These are phyloP conservation scores for Euura saliciscinereae DNA, from an alignment of 1,140 invertebrate species.

Conservation along the genomic window DNA sequence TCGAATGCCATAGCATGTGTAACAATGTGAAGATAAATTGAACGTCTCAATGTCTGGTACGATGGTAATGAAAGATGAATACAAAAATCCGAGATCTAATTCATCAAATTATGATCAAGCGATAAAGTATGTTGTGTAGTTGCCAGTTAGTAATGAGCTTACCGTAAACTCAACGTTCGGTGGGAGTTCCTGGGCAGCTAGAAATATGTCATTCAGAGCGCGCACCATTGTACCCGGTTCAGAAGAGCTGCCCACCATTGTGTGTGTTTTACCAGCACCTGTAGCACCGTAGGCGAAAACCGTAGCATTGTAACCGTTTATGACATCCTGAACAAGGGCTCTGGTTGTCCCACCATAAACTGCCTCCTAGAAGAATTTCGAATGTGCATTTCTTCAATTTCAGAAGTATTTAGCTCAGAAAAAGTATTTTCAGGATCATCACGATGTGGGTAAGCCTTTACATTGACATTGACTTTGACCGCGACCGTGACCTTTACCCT, in stretches of 20 bases:
- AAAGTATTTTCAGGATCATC: not conserved
- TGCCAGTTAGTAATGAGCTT: slow-evolving; percentile 24
- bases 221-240: slow-evolving; percentile 88
- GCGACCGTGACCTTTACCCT: not conserved
- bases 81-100: no score
- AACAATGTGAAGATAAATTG: no score
- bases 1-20: no score
- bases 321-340: slow-evolving; percentile 84
- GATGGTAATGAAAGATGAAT: no score
- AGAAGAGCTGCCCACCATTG: slow-evolving; percentile 80
- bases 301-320: slow-evolving; percentile 92
- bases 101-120: no score
- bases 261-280: slow-evolving; percentile 90
- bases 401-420: no score
- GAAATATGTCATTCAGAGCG: slow-evolving; percentile 84
- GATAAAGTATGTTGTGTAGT: no score
- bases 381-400: slow-evolving; percentile 2
- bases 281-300: slow-evolving; percentile 98
- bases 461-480: not conserved
- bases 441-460: not conserved
- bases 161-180: slow-evolving; percentile 66
- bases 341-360: slow-evolving; percentile 86
- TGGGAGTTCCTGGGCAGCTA: slow-evolving; percentile 61
- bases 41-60: no score
- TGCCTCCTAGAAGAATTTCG: slow-evolving; percentile 66